These are phyloP conservation scores for Coendou prehensilis DNA, from an alignment of 2,797 vertebrate species.

Conservation along the genomic window DNA sequence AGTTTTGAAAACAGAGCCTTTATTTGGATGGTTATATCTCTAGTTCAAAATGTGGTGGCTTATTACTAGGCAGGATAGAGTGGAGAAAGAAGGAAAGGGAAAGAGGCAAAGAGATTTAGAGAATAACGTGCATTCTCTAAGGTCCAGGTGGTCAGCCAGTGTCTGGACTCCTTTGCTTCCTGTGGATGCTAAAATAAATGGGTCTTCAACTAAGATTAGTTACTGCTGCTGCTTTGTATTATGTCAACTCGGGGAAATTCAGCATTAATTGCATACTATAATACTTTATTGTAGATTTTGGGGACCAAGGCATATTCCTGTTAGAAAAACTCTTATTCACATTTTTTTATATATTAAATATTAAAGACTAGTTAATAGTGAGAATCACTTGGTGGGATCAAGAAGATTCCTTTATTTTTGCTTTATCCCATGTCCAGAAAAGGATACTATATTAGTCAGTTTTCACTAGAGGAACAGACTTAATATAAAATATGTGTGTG, in stretches of 20 bases:
- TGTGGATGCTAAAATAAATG: neutral
- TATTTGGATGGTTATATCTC: neutral
- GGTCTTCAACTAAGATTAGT: neutral
- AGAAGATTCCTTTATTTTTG: neutral
- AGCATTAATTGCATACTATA: neutral
- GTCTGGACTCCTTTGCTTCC: neutral
- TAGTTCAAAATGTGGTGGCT: neutral
- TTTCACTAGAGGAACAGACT: neutral
- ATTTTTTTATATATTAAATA: neutral
- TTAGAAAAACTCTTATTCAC: neutral
- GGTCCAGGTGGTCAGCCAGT: neutral
- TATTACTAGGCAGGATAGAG: neutral
- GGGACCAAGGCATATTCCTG: neutral
- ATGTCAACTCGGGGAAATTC: neutral
- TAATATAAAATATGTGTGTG: neutral
- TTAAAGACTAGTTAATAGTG: neutral
- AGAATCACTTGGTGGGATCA: neutral
- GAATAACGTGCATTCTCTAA: neutral
- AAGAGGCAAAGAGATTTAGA: neutral
- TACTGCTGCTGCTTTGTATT: neutral
- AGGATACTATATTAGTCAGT: neutral
- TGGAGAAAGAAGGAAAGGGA: neutral
- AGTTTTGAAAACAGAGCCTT: neutral
- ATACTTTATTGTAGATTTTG: neutral
- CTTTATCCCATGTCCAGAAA: neutral